Conservation (phyloP, 2,888 invertebrate genomes). For the Ectemnius cavifrons region DNA sequence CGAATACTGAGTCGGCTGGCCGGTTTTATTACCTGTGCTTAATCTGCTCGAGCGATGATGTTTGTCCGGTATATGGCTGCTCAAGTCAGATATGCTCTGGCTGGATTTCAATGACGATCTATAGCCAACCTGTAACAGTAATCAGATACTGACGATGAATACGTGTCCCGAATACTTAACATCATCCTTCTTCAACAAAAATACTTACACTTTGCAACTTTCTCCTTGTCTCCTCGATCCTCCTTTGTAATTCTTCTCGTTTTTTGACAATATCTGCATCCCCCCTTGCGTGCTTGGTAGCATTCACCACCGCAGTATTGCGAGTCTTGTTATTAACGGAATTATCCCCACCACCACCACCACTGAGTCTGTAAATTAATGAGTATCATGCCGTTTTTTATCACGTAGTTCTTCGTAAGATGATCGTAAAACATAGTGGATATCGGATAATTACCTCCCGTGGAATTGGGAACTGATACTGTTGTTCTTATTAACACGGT, state of each 20-base stretch:
- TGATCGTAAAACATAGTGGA: not conserved
- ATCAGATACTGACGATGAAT: not conserved
- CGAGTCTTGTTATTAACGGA: constrained; percentile 76
- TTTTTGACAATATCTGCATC: constrained; percentile 84
- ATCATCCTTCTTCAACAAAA: not conserved
- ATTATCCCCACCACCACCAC: constrained; percentile 56
- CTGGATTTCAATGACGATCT: constrained; percentile 89
- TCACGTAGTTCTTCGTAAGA: not conserved
- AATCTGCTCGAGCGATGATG: constrained; percentile 71
- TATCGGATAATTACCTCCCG: constrained; percentile 66
- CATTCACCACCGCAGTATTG: constrained; percentile 80
- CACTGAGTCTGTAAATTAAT: constrained; percentile 45
- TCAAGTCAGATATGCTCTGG: constrained; percentile 92
- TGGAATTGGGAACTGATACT: constrained; percentile 78
- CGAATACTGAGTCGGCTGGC: constrained; percentile 70
- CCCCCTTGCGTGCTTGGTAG: constrained; percentile 80
- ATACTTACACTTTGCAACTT: constrained; percentile 91
- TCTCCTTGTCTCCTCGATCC: constrained; percentile 90
- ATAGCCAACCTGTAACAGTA: constrained; percentile 83
- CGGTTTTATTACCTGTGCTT: constrained; percentile 72
- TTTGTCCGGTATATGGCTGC: constrained; percentile 82
- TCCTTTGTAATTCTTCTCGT: constrained; percentile 88
- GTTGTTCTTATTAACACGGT: constrained; percentile 66
- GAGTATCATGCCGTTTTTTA: not conserved
- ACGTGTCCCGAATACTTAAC: not conserved